These are phyloP conservation scores for Popillia japonica DNA, from an alignment of 1,140 invertebrate species.

Conservation along the genomic window DNA sequence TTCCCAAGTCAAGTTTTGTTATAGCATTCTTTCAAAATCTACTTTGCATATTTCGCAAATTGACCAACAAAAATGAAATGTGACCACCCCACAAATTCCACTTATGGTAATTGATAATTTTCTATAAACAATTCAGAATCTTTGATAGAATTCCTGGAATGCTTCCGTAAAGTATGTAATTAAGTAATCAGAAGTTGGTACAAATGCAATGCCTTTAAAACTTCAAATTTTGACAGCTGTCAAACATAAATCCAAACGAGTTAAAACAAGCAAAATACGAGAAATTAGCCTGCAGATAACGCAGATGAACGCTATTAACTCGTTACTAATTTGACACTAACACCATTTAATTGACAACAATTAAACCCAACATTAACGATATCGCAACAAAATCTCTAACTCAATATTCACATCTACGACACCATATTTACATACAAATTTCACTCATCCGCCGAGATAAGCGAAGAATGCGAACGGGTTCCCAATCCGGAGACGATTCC, in stretches of 20 bases:
- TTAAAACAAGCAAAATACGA: no score
- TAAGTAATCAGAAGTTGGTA: neutral
- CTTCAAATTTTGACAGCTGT: no score
- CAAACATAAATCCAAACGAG: no score
- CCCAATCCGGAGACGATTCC: neutral
- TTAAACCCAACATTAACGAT: neutral
- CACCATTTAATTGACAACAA: neutral
- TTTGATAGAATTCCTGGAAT: no score
- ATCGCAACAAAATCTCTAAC: neutral
- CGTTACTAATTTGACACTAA: neutral
- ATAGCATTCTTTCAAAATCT: no score
- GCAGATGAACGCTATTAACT: neutral
- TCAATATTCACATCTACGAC: neutral
- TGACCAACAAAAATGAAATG: no score
- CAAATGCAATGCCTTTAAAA: no score
- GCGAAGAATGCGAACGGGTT: neutral
- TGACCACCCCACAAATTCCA: no score
- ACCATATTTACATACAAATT: conserved; percentile 13
- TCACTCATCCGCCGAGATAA: neutral
- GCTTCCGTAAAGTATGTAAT: neutral
- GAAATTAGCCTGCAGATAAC: neutral
- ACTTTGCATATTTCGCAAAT: no score
- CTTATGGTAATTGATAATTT: no score
- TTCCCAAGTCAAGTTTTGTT: no score
- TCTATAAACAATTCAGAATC: no score